These are phyloP conservation scores for Steatornis caripensis DNA, from an alignment of 2,113 vertebrate species.

Conservation along the genomic window DNA sequence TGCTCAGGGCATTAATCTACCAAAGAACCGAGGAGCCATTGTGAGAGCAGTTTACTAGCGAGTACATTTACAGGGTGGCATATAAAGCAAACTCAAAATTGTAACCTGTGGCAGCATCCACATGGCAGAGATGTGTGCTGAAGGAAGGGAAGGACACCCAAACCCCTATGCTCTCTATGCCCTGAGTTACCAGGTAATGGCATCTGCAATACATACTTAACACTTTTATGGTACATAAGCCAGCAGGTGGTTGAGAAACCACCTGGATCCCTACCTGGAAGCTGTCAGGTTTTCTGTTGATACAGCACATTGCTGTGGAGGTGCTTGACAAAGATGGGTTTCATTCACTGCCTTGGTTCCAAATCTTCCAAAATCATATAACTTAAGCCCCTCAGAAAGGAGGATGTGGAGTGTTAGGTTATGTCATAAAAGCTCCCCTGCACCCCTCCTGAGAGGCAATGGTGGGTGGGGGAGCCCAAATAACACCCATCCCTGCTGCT, in stretches of 20 bases:
- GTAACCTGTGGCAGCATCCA: background rate
- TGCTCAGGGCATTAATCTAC: background rate
- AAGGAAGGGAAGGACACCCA: background rate
- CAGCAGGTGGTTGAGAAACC: background rate
- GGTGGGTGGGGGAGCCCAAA: too few species aligned
- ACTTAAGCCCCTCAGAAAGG: background rate
- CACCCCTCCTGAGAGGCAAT: background rate
- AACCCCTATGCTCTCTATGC: rapidly evolving
- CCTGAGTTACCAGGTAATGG: background rate
- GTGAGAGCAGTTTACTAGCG: background rate
- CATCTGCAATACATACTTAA: background rate
- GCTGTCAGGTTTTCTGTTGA: background rate
- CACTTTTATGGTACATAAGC: background rate
- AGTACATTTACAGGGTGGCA: background rate
- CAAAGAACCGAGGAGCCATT: background rate
- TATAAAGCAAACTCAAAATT: background rate
- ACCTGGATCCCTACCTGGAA: background rate
- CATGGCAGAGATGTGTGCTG: rapidly evolving
- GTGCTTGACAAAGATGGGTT: rapidly evolving
- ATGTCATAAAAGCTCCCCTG: background rate
- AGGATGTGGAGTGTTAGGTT: background rate
- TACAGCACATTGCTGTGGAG: background rate
- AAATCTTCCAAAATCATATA: background rate
- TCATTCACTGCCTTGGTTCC: background rate
- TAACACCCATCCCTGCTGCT: background rate